These are phyloP conservation scores for Drosophila merina DNA, from an alignment of 2,888 invertebrate species.

Conservation along the genomic window DNA sequence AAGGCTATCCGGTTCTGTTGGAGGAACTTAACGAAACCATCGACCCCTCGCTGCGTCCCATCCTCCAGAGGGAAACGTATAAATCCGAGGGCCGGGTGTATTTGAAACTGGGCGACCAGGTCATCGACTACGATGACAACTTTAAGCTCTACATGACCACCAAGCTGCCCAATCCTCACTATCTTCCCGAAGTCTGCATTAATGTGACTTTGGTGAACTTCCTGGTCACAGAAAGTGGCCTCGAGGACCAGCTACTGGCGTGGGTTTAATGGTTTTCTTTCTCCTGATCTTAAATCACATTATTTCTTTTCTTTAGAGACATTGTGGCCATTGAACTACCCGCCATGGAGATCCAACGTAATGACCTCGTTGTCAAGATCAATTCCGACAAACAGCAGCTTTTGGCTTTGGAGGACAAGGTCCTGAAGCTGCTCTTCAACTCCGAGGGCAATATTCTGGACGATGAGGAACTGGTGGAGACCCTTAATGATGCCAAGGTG, in stretches of 20 bases:
- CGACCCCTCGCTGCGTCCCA: conserved; percentile 93
- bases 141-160: conserved; percentile 96
- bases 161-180: conserved; percentile 96
- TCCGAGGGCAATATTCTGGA: conserved; percentile 96
- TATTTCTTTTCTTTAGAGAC: conserved; percentile 61
- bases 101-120: conserved; percentile 93
- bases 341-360: conserved; percentile 92
- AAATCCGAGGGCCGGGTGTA: conserved; percentile 90
- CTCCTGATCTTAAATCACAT: background rate
- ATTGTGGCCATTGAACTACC: conserved; percentile 96
- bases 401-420: conserved; percentile 94
- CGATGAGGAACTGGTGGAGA: conserved; percentile 96
- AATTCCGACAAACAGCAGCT: conserved; percentile 93
- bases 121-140: conserved; percentile 94
- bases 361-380: conserved; percentile 92
- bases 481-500: conserved; percentile 84
- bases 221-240: conserved; percentile 93
- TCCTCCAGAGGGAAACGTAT: conserved; percentile 91
- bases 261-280: conserved; percentile 83
- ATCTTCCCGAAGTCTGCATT: conserved; percentile 95
- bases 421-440: conserved; percentile 91
- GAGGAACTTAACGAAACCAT: conserved; percentile 95
- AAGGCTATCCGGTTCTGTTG: conserved; percentile 93
- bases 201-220: conserved; percentile 97
- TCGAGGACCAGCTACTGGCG: conserved; percentile 96